phyloP scores from a whole-genome alignment of 92 coral and sea anemone genomes.

The Palythoa grandiflora region DNA sequence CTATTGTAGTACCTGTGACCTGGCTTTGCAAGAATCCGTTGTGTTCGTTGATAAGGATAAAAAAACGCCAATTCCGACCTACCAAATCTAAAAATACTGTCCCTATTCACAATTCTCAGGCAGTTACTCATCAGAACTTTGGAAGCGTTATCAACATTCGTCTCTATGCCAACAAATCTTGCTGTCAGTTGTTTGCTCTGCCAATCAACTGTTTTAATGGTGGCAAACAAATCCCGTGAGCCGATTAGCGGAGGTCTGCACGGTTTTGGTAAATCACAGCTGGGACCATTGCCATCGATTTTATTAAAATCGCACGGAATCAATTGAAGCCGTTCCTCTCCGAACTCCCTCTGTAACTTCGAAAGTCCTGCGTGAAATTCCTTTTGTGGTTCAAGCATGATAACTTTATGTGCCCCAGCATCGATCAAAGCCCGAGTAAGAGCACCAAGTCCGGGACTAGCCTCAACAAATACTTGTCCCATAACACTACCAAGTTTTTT shows the following conservation, averaged over 20 bases:
- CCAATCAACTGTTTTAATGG: constrained; percentile 73
- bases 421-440: constrained; percentile 81
- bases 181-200: constrained; percentile 71
- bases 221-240: constrained; percentile 78
- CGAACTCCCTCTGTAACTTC: constrained; percentile 65
- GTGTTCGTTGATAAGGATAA: constrained; percentile 85
- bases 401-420: constrained; percentile 81
- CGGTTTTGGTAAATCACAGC: constrained; percentile 44
- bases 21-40: constrained; percentile 83
- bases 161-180: constrained; percentile 92
- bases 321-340: constrained; percentile 60
- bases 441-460: constrained; percentile 93
- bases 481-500: constrained; percentile 65
- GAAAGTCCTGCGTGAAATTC: constrained; percentile 69
- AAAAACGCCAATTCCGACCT: constrained; percentile 88
- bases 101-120: constrained; percentile 72
- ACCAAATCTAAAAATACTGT: constrained; percentile 89
- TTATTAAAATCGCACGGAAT: constrained; percentile 89
- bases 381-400: constrained; percentile 94
- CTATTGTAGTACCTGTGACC: constrained; percentile 88
- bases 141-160: constrained; percentile 67
- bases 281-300: constrained; percentile 85
- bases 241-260: constrained; percentile 88
- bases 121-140: constrained; percentile 81
- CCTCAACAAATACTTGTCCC: constrained; percentile 68